These are phyloP conservation scores for Dynastes tityus DNA, from an alignment of 2,888 invertebrate genomes.

Conservation along the genomic window DNA sequence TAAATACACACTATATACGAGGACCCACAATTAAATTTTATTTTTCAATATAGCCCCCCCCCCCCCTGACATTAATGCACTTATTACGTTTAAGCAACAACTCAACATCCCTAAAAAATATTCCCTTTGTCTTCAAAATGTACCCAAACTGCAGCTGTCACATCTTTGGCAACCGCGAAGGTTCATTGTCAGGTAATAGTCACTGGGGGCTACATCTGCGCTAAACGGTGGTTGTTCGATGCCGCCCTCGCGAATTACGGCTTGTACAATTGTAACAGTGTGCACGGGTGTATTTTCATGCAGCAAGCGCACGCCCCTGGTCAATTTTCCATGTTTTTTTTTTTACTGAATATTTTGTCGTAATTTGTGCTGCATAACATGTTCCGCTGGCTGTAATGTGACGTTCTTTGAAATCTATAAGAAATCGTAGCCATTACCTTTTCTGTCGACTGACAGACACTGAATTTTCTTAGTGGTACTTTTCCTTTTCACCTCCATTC, in stretches of 20 bases:
- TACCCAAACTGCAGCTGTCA: neutral
- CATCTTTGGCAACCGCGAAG: no score
- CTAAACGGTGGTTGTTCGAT: neutral
- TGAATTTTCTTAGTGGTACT: no score
- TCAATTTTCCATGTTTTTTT: neutral
- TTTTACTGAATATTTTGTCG: neutral
- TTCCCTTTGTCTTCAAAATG: neutral
- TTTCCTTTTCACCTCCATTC: no score
- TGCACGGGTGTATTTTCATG: neutral
- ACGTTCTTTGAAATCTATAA: no score
- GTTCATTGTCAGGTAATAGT: neutral
- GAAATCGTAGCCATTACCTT: no score
- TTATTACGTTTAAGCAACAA: neutral
- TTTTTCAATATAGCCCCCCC: neutral
- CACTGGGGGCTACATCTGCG: neutral
- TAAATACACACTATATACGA: no score
- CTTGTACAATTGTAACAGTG: neutral
- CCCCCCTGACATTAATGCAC: neutral
- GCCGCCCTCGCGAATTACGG: neutral
- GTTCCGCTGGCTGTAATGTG: no score
- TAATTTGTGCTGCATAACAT: no score
- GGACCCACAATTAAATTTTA: neutral
- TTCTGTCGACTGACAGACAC: no score
- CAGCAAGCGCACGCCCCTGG: no score
- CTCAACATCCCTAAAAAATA: neutral